phyloP scores from a whole-genome alignment of 2,888 invertebrate genomes.

The Aporophyla nigra region DNA sequence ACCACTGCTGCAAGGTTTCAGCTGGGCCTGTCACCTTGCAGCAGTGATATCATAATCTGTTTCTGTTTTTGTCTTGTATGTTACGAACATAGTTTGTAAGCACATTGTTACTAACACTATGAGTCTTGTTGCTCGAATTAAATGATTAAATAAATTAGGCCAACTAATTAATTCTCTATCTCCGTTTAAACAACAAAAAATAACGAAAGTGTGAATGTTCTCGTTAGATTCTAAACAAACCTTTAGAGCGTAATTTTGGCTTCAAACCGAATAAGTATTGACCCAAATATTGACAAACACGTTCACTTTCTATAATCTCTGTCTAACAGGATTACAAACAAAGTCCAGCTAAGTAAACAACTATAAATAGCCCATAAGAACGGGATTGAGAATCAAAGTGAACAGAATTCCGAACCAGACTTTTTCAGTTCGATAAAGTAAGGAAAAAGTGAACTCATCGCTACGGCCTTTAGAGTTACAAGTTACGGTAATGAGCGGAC shows the following conservation, averaged over 20 bases:
- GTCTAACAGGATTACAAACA: slow-evolving; percentile 3
- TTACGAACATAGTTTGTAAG: too few relatives aligned
- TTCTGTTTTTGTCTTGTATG: too few relatives aligned
- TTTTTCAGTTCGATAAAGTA: slow-evolving; percentile 48
- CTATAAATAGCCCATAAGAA: slow-evolving; percentile 16
- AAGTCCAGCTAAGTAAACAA: slow-evolving; percentile 24
- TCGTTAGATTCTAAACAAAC: not conserved
- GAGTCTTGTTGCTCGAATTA: too few relatives aligned
- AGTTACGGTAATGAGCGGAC: slow-evolving; percentile 50
- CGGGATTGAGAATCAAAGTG: slow-evolving; percentile 41
- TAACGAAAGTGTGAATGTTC: not conserved
- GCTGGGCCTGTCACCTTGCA: too few relatives aligned
- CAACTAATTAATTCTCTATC: not conserved
- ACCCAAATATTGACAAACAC: not conserved
- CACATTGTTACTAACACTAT: too few relatives aligned
- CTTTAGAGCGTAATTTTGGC: not conserved
- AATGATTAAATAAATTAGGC: too few relatives aligned
- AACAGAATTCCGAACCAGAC: slow-evolving; percentile 30
- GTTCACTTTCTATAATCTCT: not conserved
- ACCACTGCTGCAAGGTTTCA: too few relatives aligned
- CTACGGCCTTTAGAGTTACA: slow-evolving; percentile 45
- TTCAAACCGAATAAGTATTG: too few relatives aligned
- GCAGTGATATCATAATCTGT: too few relatives aligned
- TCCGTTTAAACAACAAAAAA: not conserved
- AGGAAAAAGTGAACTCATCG: slow-evolving; percentile 40